A percentile compares a stretch with the other conserved stretches of the same genome.
These are phyloP conservation scores for Scaptomyza pallida DNA, from an alignment of 1,140 invertebrate genomes.

Conservation along the genomic window DNA sequence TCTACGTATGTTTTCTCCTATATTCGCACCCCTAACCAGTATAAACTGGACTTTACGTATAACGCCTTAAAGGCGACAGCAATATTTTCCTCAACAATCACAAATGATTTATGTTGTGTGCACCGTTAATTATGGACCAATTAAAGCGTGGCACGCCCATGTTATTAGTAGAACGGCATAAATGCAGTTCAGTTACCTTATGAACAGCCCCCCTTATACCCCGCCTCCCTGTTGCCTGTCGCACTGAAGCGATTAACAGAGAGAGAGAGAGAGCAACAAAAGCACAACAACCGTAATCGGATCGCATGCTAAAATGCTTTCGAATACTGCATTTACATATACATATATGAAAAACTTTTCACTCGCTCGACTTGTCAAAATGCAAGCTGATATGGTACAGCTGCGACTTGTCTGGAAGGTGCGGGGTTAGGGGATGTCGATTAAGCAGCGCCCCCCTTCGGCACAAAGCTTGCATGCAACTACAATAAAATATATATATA, in stretches of 20 bases:
- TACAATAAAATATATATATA: constrained; percentile 11
- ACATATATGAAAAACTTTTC: constrained; percentile 42
- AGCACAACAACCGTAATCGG: constrained; percentile 63
- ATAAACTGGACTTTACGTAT: not conserved
- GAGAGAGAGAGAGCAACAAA: not conserved
- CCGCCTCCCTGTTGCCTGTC: constrained; percentile 9
- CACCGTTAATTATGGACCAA: constrained; percentile 9
- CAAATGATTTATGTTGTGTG: too few relatives aligned
- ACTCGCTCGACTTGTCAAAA: constrained; percentile 24
- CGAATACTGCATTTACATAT: not conserved
- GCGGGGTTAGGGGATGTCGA: not conserved
- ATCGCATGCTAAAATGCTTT: constrained; percentile 73
- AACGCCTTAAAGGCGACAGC: constrained; percentile 14
- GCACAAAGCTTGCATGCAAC: constrained; percentile 58
- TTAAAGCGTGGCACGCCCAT: constrained; percentile 24
- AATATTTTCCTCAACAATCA: too few relatives aligned
- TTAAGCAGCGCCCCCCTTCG: constrained; percentile 11
- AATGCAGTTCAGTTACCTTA: constrained; percentile 73
- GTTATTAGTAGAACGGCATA: constrained; percentile 58
- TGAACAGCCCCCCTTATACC: not conserved
- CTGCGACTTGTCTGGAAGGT: not conserved
- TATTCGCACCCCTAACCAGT: not conserved
- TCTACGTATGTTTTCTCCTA: not conserved
- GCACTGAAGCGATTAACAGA: constrained; percentile 52
- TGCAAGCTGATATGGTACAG: constrained; percentile 59